Conservation (phyloP, 2,797 vertebrate genomes). For the Alosa sapidissima region DNA sequence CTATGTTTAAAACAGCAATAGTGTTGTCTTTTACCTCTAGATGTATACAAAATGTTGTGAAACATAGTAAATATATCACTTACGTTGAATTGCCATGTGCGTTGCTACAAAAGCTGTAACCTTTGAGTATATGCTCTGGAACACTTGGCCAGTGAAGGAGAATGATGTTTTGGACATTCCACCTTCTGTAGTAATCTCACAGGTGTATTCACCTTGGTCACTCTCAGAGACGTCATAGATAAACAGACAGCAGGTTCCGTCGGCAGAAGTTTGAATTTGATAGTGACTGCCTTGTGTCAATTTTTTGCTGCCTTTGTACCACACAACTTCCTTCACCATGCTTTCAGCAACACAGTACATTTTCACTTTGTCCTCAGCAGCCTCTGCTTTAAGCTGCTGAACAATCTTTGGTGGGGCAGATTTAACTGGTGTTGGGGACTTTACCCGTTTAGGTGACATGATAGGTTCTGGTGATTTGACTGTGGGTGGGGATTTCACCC, state of each 20-base stretch:
- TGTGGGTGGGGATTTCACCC: slow-evolving; percentile 72
- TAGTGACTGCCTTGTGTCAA: slow-evolving; percentile 85
- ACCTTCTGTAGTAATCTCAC: slow-evolving; percentile 89
- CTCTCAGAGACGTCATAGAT: slow-evolving; percentile 85
- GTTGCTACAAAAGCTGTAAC: slow-evolving; percentile 75
- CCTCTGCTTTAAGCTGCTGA: slow-evolving; percentile 82
- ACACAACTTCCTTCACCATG: slow-evolving; percentile 83
- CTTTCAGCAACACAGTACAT: slow-evolving; percentile 89
- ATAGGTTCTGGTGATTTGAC: slow-evolving; percentile 74
- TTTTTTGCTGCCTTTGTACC: slow-evolving; percentile 89
- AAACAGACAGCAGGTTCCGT: slow-evolving; percentile 89
- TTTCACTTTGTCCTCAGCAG: slow-evolving; percentile 80
- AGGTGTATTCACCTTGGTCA: slow-evolving; percentile 92
- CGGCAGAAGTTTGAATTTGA: slow-evolving; percentile 84
- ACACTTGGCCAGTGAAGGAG: slow-evolving; percentile 87
- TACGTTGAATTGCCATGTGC: slow-evolving; percentile 77
- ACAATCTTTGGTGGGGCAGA: slow-evolving; percentile 73
- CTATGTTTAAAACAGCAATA: neutral
- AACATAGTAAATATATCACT: slow-evolving; percentile 16
- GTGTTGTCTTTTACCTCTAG: neutral
- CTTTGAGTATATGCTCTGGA: slow-evolving; percentile 85
- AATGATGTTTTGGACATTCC: slow-evolving; percentile 89
- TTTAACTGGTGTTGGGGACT: slow-evolving; percentile 81
- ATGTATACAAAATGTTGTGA: no score
- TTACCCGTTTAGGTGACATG: slow-evolving; percentile 83